Base-by-base conservation (phyloP, 2,797 vertebrate species). In the Sebastes miniatus region DNA sequence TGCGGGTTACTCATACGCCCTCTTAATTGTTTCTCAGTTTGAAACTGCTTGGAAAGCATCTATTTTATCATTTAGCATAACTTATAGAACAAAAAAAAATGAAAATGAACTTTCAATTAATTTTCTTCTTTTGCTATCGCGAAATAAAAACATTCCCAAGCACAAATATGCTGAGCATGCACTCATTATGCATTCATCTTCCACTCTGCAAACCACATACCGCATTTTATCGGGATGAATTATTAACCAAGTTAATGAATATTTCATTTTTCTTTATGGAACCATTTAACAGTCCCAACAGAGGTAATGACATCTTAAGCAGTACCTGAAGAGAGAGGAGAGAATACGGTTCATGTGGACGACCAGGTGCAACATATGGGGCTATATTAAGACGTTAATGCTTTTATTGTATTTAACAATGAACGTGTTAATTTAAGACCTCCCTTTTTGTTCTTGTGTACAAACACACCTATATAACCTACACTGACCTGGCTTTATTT, bases 241-340 rank as follows among this genome's bases (percentile, higher is more conserved):
- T 94, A 95, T 95, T 93, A 95, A 95, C 90, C 63, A 86, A 90
- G 83, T 88, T 93, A 92, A 95, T 95, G 92, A 94, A 95, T 95
- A 93, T 95, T 95, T 93, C 80, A 94, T 91, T 90, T 92, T 92
- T 94, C 90, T 89, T 94, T 81, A 95, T 90, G 72, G 86, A 93
- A 88, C 78, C 91, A 75, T 94, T 93, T 93, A 92, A 92, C 86
- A 85, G 86, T 83, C 75, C 90, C 79, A 84, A 87, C 91, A 89
- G 89, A 93, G 91, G 91, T 93, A 94, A 94, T 92, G 88, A 90
- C 90, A 86, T 89, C 85, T 89, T 90, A 90, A 93, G 88, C 80
- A 76, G 83, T 73, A 93, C 92, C 91, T 90, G 87, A 31, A 70
- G 58, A 73, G 63, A 75, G 24, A 34, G 39, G 32, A 58, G 34